A percentile compares a stretch with the other conserved stretches of the same genome.
phyloP scores from a whole-genome alignment of 2,797 vertebrate species.

The Serranus cabrilla region DNA sequence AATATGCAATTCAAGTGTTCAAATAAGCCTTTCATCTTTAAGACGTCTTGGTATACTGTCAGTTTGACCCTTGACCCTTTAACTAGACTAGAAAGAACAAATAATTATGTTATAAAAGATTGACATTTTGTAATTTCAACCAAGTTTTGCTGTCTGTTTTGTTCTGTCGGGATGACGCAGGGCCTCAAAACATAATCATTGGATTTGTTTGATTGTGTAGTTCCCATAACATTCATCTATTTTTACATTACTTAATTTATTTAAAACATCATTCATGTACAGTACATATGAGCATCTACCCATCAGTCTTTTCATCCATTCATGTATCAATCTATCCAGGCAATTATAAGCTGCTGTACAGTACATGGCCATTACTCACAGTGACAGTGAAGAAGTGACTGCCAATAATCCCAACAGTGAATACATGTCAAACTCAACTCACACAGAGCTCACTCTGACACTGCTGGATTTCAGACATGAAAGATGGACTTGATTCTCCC shows the following conservation, averaged over 20 bases:
- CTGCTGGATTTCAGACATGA: conserved; percentile 80
- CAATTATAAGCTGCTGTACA: conserved; percentile 33
- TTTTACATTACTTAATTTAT: conserved; percentile 19
- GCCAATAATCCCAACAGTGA: conserved; percentile 73
- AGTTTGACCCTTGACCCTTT: neutral
- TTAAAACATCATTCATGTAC: conserved; percentile 42
- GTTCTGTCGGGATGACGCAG: conserved; percentile 2
- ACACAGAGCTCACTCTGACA: conserved; percentile 33
- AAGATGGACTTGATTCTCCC: conserved; percentile 82
- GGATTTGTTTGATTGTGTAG: neutral
- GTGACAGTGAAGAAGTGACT: conserved; percentile 73
- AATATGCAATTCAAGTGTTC: neutral
- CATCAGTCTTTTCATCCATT: conserved; percentile 32
- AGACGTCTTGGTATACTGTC: too few species aligned
- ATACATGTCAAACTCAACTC: conserved; percentile 74
- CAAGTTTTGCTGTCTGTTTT: conserved; percentile 12
- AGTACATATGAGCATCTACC: neutral
- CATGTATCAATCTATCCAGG: conserved; percentile 26
- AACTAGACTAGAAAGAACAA: neutral
- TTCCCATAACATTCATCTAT: conserved; percentile 5
- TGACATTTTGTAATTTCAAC: neutral
- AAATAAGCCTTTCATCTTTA: neutral
- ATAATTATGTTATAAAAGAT: neutral
- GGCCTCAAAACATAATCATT: conserved; percentile 29
- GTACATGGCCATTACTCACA: conserved; percentile 51